Base-by-base conservation (phyloP, 2,113 vertebrate species). In the Megaleporinus macrocephalus region DNA sequence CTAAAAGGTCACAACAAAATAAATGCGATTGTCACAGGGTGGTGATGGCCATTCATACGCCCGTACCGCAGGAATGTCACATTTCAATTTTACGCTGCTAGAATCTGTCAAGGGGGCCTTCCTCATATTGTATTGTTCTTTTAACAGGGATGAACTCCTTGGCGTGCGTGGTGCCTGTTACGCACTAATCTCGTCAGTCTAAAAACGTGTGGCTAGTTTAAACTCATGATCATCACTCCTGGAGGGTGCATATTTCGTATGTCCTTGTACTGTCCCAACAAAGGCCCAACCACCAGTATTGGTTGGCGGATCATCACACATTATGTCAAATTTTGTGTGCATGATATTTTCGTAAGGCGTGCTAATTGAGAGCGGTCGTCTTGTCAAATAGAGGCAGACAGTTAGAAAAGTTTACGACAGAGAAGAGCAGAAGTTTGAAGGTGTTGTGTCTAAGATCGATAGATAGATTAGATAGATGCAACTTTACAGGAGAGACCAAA, bases 1-100 rank as follows among this genome's bases (percentile, higher is more conserved):
- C 79, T 81, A 73, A 87, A 86, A 90, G 86, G 89, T 78, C 70
- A 83, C 44, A 27, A 80, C 76, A 76, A 62, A 86, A 74, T 86
- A 75, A 81, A 86, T 74, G 53, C 29, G 62, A 70, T 81, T 78
- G 82, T 74, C 74, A 80, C 78, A 80, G 41, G 26, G 55, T 29
- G 73, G 59, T 7, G 41, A 77, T 68, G 63, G 71, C 69, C 53
- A 83, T 86, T 83, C 59, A 83, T 77, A 41, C 73, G 9, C 11
- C 55, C 3, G 41, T 18, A 22, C 81, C 36, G 36, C 51, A 62
- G 76, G 80, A 82, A 79, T 79, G 65, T 82, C 75, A 73, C 62
- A 27, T 74, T 78, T 72, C 78, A 80, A 69, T 80, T 66, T 73
- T 69, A 72, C 62, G 41, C 68, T 73, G 68, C 69, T 69, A 51